These are phyloP conservation scores for Chaetophractus vellerosus DNA, from an alignment of 2,797 vertebrate species.

Conservation along the genomic window DNA sequence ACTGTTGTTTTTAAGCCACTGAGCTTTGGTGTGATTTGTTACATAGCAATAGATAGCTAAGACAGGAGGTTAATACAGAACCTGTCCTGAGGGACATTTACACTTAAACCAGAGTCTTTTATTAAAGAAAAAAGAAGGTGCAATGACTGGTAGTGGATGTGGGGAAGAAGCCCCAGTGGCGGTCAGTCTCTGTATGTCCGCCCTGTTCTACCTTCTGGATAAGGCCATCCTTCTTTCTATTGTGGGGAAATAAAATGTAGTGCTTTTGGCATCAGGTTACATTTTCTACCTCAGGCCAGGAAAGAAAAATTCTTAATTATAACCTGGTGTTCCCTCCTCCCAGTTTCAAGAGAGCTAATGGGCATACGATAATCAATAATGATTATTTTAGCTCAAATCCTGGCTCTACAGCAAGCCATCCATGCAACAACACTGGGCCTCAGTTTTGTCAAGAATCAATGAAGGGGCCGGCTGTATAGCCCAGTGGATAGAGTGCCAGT, in stretches of 20 bases:
- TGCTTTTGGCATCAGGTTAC: not conserved
- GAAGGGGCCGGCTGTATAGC: too few species aligned
- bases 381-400: not conserved
- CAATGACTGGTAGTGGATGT: not conserved
- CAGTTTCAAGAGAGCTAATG: not conserved
- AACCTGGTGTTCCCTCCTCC: not conserved
- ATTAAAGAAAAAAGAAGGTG: constrained; percentile 58
- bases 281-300: constrained; percentile 1
- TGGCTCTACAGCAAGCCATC: not conserved
- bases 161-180: not conserved
- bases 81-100: constrained; percentile 41
- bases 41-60: not conserved
- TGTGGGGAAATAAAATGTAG: not conserved
- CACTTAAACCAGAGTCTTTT: constrained; percentile 56
- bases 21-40: constrained; percentile 21
- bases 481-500: too few species aligned
- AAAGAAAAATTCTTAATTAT: constrained; percentile 7
- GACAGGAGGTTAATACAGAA: constrained; percentile 27
- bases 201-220: not conserved
- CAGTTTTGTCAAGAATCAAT: not conserved
- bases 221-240: not conserved
- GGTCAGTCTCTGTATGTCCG: not conserved
- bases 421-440: not conserved
- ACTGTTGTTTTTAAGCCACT: constrained; percentile 34
- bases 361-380: not conserved